Percentiles rank a stretch among this genome's conserved stretches.
phyloP scores from a whole-genome alignment of 2,113 vertebrate genomes.

The Syrmaticus mikado region DNA sequence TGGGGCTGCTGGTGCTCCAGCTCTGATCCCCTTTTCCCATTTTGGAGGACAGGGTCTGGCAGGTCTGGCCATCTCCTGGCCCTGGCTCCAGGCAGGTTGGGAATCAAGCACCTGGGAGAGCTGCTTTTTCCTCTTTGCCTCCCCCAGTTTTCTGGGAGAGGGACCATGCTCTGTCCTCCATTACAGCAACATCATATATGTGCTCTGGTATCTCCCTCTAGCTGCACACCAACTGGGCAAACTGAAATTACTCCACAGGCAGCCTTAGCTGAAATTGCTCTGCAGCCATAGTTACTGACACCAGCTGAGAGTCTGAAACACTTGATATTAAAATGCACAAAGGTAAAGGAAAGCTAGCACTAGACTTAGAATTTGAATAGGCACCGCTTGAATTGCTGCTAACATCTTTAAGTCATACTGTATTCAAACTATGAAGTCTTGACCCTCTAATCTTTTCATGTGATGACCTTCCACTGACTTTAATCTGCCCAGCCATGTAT shows the following conservation, averaged over 20 bases:
- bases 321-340: background rate
- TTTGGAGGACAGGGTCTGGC: background rate
- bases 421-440: background rate
- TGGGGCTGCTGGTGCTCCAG: background rate
- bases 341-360: background rate
- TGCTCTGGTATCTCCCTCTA: background rate
- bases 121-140: background rate
- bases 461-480: conserved; percentile 43
- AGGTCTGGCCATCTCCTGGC: background rate
- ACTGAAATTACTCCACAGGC: background rate
- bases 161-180: background rate
- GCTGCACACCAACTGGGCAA: background rate
- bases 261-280: background rate
- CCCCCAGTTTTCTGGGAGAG: too few species aligned
- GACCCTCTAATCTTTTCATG: background rate
- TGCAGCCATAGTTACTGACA: background rate
- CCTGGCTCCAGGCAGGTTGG: background rate
- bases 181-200: background rate
- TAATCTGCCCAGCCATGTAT: conserved; percentile 28
- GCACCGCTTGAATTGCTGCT: background rate
- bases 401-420: background rate
- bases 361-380: background rate
- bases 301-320: background rate
- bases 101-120: background rate
- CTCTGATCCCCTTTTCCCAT: background rate